Evolutionary conservation across 2,888 invertebrate species (phyloP), one percentile per base, ranked within the genome.

Genomic region (Tipula lateralis): DNA sequence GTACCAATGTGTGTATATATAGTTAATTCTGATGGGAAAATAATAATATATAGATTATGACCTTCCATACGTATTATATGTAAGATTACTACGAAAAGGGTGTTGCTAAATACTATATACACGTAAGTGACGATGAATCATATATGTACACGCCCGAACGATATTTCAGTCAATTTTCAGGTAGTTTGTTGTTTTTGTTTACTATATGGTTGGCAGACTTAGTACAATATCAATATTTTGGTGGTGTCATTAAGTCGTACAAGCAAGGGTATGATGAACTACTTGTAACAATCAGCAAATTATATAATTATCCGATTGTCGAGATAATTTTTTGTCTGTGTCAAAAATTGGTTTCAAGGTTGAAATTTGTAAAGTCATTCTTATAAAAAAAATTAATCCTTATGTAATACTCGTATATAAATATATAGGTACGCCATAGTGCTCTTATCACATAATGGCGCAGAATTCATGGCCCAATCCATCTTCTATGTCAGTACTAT

Each of bases 201-300:
- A 24, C 24, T 24, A n/a, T n/a, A n/a, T n/a, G 66, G 66, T 66
- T 66, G 66, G 66, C 24, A 66, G 66, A 66, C 66, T 66, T 24
- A 66, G 24, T 66, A 66, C 66, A 66, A 66, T 66, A 66, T 66
- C 24, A 66, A 66, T 66, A 66, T 24, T 66, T 66, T 66, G 66
- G 7, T 66, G 66, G 66, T 66, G 66, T 66, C 24, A 66, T 66
- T 66, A 66, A 66, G 66, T 66, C 24, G 66, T 66, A 50, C 5
- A 50, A 1, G 66, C 24, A 66, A 66, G 66, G 66, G 66, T 66
- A 66, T 66, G 66, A 66, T 66, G 66, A 66, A 66, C 66, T 66
- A 66, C 66, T 66, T 66, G 66, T 66, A 66, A 66, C 66, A 66
- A 66, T 66, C 66, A 66, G 24, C 1, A 9, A 66, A 66, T 66